These are phyloP conservation scores for Pyralis farinalis DNA, from an alignment of 2,888 invertebrate species.

Conservation along the genomic window DNA sequence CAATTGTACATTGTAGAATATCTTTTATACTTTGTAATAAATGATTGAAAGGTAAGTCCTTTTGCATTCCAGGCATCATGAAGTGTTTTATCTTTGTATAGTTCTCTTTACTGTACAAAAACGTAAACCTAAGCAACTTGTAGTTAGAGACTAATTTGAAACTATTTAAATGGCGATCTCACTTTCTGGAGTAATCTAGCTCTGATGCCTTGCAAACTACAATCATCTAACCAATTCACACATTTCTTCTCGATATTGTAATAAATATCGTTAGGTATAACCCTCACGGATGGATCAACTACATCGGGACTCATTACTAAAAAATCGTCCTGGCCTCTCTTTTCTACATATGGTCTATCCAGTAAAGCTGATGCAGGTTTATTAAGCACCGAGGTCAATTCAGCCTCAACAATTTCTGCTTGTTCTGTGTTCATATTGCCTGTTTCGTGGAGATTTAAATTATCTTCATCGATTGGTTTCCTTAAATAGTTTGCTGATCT, in stretches of 20 bases:
- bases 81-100: too few relatives aligned
- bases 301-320: constrained; percentile 41
- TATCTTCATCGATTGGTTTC: too few relatives aligned
- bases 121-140: too few relatives aligned
- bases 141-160: too few relatives aligned
- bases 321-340: constrained; percentile 47
- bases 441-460: too few relatives aligned
- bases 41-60: too few relatives aligned
- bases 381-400: constrained; percentile 30
- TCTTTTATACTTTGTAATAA: too few relatives aligned
- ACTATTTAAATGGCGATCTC: constrained; percentile 23
- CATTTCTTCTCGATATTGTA: constrained; percentile 57
- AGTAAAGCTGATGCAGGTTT: constrained; percentile 35
- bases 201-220: constrained; percentile 49
- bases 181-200: constrained; percentile 37
- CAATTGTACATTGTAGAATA: too few relatives aligned
- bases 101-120: too few relatives aligned
- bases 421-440: too few relatives aligned
- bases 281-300: constrained; percentile 46
- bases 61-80: too few relatives aligned
- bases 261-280: constrained; percentile 57
- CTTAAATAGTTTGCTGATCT: too few relatives aligned
- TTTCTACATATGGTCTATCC: constrained; percentile 42
- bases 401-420: constrained; percentile 29
- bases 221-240: constrained; percentile 65